Percentiles rank a stretch among this genome's conserved stretches.
Conservation (phyloP, 1,140 invertebrate genomes). For the Magallana angulata region DNA sequence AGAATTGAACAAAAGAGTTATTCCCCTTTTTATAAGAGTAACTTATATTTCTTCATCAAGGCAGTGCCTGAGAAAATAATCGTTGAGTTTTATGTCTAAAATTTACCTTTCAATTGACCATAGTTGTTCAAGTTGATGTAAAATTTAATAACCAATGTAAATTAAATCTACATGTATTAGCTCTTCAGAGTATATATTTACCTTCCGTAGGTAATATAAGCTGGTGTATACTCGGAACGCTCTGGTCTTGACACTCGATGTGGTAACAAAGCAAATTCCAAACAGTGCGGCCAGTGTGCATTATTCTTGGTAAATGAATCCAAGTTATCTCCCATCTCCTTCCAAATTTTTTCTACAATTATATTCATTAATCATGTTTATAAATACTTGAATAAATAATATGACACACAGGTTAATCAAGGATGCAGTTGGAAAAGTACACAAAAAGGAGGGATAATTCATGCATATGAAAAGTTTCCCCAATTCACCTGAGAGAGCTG, state of each 20-base stretch:
- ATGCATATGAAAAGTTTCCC: background rate
- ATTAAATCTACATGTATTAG: too few relatives aligned
- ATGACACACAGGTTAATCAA: too few relatives aligned
- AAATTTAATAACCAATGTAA: too few relatives aligned
- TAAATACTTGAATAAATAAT: too few relatives aligned
- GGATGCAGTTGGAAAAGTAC: too few relatives aligned
- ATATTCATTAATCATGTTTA: background rate
- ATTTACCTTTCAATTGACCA: too few relatives aligned
- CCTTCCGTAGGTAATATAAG: constrained; percentile 63
- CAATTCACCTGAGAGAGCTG: background rate
- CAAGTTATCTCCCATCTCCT: constrained; percentile 53
- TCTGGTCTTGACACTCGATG: constrained; percentile 60
- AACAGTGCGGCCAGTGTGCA: constrained; percentile 62
- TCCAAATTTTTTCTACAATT: constrained; percentile 60
- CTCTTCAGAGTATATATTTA: constrained; percentile 16
- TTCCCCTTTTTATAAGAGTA: too few relatives aligned
- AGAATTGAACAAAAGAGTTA: too few relatives aligned
- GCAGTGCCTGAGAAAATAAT: too few relatives aligned
- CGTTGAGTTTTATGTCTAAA: too few relatives aligned
- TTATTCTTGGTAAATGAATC: constrained; percentile 55
- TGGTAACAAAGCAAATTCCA: constrained; percentile 63
- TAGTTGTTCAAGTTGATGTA: too few relatives aligned
- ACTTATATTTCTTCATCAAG: too few relatives aligned
- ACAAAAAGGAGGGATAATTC: background rate
- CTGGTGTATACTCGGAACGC: constrained; percentile 61